These are phyloP conservation scores for Stictonetta naevosa DNA, from an alignment of 2,113 vertebrate species.

Conservation along the genomic window DNA sequence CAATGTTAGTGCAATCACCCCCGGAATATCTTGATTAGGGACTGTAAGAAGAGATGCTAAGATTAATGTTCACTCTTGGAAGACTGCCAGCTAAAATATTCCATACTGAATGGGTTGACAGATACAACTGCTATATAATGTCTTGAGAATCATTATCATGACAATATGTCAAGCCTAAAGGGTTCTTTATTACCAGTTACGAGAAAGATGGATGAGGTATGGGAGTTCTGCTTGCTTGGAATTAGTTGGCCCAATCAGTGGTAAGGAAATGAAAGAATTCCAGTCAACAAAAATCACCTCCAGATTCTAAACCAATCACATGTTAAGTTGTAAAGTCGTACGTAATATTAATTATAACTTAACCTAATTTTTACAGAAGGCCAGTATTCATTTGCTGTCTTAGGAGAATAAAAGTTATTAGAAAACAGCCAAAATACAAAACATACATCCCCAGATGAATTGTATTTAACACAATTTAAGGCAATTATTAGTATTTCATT, in stretches of 20 bases:
- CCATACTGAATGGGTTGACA: slow-evolving; percentile 62
- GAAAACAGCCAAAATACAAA: neutral
- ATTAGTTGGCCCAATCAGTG: neutral
- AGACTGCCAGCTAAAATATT: slow-evolving; percentile 73
- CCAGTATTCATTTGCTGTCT: neutral
- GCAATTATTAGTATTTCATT: neutral
- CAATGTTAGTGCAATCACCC: slow-evolving; percentile 94
- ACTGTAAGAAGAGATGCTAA: slow-evolving; percentile 83
- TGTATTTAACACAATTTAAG: neutral
- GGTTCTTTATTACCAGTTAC: slow-evolving; percentile 59
- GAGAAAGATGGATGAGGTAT: slow-evolving; percentile 15
- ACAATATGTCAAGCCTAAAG: slow-evolving; percentile 52
- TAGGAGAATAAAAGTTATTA: neutral
- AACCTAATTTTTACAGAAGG: neutral
- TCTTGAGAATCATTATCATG: slow-evolving; percentile 67
- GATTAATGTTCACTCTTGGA: slow-evolving; percentile 73
- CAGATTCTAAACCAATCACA: slow-evolving; percentile 7
- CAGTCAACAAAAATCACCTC: neutral
- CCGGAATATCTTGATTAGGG: slow-evolving; percentile 92
- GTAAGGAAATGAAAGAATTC: slow-evolving; percentile 38
- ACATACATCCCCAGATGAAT: neutral
- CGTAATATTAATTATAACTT: neutral
- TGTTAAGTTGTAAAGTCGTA: neutral
- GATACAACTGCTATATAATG: slow-evolving; percentile 57
- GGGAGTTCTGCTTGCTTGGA: slow-evolving; percentile 19